These are phyloP conservation scores for Procapra przewalskii DNA, from an alignment of 2,113 vertebrate genomes.

Conservation along the genomic window DNA sequence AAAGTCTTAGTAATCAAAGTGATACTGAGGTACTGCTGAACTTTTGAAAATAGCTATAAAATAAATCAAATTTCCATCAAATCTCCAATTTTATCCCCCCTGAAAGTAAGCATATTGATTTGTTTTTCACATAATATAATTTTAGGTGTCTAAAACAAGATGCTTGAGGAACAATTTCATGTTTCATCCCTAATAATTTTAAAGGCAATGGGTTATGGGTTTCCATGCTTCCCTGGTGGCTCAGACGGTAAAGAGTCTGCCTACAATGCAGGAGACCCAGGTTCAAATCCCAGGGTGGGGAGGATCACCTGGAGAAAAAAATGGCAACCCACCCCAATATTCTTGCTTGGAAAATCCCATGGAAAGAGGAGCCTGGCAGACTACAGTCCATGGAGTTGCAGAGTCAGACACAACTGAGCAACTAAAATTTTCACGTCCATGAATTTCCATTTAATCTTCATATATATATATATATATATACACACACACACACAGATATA, in stretches of 20 bases:
- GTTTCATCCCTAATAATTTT: background rate
- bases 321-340: background rate
- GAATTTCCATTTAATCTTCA: background rate
- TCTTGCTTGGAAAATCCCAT: background rate
- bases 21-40: background rate
- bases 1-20: conserved; percentile 16
- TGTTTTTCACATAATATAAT: background rate
- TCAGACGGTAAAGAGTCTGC: background rate
- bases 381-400: background rate
- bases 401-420: background rate
- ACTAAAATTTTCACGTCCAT: background rate
- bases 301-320: background rate
- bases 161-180: background rate
- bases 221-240: background rate
- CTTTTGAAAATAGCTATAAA: background rate
- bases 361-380: background rate
- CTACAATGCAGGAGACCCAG: background rate
- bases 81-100: background rate
- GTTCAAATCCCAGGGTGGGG: background rate
- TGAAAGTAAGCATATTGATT: background rate
- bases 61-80: background rate
- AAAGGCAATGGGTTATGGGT: background rate
- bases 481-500: background rate
- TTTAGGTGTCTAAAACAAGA: conserved; percentile 10
- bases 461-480: background rate